These are phyloP conservation scores for Symphodus melops DNA, from an alignment of 2,113 vertebrate species.

Conservation along the genomic window DNA sequence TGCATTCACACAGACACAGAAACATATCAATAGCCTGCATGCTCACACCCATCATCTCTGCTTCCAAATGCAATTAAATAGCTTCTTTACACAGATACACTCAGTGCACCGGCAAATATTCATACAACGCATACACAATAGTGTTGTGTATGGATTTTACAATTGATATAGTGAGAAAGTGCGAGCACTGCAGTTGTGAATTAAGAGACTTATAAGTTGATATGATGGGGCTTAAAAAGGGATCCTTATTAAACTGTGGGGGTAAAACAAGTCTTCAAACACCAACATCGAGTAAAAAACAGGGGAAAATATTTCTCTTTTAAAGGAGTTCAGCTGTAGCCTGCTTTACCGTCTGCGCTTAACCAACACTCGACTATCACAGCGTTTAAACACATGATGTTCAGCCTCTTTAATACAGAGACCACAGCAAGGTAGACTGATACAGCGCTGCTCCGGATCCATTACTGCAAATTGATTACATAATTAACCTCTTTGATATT, in stretches of 20 bases:
- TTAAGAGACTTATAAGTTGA: background rate
- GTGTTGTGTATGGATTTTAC: background rate
- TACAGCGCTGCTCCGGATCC: too few species aligned
- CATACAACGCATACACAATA: constrained; percentile 33
- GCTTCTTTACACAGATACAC: constrained; percentile 71
- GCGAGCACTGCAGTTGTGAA: background rate
- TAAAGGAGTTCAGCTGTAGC: too few species aligned
- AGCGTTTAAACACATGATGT: too few species aligned
- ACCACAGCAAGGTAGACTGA: too few species aligned
- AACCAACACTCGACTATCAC: too few species aligned
- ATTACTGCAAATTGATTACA: too few species aligned
- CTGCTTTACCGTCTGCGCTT: too few species aligned
- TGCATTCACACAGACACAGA: constrained; percentile 84
- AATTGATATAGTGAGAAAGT: constrained; percentile 16
- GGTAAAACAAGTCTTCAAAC: too few species aligned
- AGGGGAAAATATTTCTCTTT: too few species aligned
- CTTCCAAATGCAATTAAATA: constrained; percentile 91
- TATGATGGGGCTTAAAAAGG: background rate
- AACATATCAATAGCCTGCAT: constrained; percentile 87
- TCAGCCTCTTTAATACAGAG: too few species aligned
- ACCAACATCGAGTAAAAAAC: too few species aligned
- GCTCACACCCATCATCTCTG: constrained; percentile 86
- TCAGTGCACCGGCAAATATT: constrained; percentile 48
- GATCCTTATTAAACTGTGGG: background rate
- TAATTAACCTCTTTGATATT: too few species aligned